Evolutionary conservation across 1,140 invertebrate genomes (phyloP).

Genomic region (Platorchestia sp.): DNA sequence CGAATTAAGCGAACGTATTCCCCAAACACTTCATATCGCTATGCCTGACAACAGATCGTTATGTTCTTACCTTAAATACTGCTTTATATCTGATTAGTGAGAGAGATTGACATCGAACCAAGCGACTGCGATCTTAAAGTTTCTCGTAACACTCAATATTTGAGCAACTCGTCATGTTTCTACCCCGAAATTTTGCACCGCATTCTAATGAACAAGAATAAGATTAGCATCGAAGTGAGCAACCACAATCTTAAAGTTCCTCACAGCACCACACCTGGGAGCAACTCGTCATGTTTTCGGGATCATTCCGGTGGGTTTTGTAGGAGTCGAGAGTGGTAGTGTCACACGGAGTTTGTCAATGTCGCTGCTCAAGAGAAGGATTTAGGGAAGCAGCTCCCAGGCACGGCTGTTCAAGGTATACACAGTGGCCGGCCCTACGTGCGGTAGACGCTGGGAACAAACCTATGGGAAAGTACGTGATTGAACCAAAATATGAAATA

Average conservation of each 20-base stretch:
- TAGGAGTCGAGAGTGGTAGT: conserved; percentile 47
- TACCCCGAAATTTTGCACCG: not conserved
- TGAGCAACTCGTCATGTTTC: too few relatives aligned
- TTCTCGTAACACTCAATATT: too few relatives aligned
- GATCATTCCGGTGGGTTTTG: conserved; percentile 46
- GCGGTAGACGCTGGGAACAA: not conserved
- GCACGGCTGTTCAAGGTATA: conserved; percentile 48
- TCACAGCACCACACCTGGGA: not conserved
- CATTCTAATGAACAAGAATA: not conserved
- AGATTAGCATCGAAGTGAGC: not conserved
- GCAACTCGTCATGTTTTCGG: conserved; percentile 34
- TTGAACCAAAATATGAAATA: not conserved
- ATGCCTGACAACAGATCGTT: too few relatives aligned
- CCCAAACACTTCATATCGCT: too few relatives aligned
- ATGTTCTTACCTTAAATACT: too few relatives aligned
- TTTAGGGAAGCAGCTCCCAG: conserved; percentile 1
- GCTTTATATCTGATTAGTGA: too few relatives aligned
- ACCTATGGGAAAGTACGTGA: not conserved
- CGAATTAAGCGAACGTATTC: too few relatives aligned
- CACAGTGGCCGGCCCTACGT: not conserved
- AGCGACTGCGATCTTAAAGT: too few relatives aligned
- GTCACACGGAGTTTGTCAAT: conserved; percentile 51
- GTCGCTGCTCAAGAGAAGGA: conserved; percentile 48
- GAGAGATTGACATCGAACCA: too few relatives aligned
- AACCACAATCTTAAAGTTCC: not conserved